Evolutionary conservation across 2,797 vertebrate species (phyloP).

Genomic region (Ptychobarbus kaznakovi): DNA sequence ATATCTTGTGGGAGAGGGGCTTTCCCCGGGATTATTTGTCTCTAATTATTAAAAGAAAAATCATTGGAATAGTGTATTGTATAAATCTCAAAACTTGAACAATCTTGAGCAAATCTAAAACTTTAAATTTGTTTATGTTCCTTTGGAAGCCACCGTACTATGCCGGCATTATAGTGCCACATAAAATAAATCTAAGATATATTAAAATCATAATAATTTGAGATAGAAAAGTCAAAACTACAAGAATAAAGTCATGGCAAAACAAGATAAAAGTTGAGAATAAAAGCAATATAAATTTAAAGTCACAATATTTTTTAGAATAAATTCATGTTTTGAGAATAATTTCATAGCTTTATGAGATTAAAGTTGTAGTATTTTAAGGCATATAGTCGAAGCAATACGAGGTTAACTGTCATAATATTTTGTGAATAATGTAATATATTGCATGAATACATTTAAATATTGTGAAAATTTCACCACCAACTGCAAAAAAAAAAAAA

Average conservation of each 20-base stretch:
- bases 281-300: too few species aligned
- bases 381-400: too few species aligned
- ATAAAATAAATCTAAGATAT: background rate
- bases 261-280: background rate
- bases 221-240: background rate
- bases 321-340: background rate
- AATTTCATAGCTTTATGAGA: background rate
- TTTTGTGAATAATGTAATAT: background rate
- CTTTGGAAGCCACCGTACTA: background rate
- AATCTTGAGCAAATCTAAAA: background rate
- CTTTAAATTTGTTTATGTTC: background rate
- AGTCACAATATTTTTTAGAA: background rate
- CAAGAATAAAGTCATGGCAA: background rate
- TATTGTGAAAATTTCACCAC: background rate
- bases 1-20: conserved; percentile 79
- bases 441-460: background rate
- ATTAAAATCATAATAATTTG: background rate
- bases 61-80: background rate
- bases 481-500: background rate
- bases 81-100: background rate
- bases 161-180: background rate
- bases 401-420: too few species aligned
- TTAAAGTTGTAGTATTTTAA: background rate
- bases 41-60: conserved; percentile 1
- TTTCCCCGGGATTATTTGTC: conserved; percentile 65